Evolutionary conservation across 1,140 invertebrate genomes (phyloP).

Genomic region (Papilio aristodemus): DNA sequence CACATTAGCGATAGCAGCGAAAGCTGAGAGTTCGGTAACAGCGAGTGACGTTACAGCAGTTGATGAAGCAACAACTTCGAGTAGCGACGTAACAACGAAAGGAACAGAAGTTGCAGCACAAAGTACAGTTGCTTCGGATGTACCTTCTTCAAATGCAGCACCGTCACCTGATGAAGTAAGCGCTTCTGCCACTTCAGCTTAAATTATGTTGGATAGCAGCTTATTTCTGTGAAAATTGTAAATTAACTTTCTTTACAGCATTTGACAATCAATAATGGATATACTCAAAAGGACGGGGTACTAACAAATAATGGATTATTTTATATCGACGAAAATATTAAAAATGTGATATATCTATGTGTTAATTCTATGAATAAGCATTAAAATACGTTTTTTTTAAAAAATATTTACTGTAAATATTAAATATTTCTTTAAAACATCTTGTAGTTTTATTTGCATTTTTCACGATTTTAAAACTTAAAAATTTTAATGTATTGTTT

Average conservation of each 20-base stretch:
- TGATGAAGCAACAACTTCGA: conserved; percentile 4
- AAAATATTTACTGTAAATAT: conserved; percentile 23
- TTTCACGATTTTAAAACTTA: background rate
- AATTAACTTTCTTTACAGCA: conserved; percentile 29
- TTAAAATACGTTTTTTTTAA: conserved; percentile 28
- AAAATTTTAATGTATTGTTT: background rate
- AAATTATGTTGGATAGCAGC: conserved; percentile 16
- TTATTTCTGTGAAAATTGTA: conserved; percentile 11
- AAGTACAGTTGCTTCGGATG: background rate
- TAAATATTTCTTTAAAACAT: conserved; percentile 20
- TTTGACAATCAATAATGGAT: conserved; percentile 20
- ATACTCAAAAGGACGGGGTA: conserved; percentile 23
- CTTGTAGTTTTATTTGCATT: conserved; percentile 17
- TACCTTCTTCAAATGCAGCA: conserved; percentile 6
- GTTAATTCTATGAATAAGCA: conserved; percentile 18
- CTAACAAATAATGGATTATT: conserved; percentile 23
- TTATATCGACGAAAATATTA: conserved; percentile 23
- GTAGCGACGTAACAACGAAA: background rate
- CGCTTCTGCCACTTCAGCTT: conserved; percentile 27
- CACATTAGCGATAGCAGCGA: conserved; percentile 10
- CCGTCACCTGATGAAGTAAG: conserved; percentile 25
- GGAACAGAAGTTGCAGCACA: background rate
- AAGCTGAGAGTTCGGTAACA: conserved; percentile 13
- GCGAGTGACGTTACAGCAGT: background rate
- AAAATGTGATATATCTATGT: conserved; percentile 31